These are phyloP conservation scores for Cossypha dichroa DNA, from an alignment of 2,797 vertebrate species.

Conservation along the genomic window DNA sequence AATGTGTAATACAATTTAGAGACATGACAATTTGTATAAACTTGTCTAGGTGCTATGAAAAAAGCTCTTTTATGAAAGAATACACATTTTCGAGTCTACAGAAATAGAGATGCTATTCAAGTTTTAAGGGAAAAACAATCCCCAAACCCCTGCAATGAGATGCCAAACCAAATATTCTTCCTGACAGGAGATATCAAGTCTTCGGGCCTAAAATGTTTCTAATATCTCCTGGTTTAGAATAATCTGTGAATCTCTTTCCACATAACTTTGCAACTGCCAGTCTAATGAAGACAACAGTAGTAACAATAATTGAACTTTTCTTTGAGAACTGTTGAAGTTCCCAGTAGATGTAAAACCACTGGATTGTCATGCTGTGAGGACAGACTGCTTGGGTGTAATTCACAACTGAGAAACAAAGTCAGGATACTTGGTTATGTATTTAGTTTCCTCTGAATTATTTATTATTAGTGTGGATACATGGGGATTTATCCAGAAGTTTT, in stretches of 20 bases:
- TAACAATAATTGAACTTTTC: background rate
- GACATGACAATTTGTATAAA: background rate
- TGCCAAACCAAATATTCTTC: background rate
- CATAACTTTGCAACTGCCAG: background rate
- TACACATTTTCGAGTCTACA: background rate
- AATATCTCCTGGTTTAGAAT: background rate
- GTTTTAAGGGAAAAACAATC: background rate
- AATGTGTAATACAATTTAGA: background rate
- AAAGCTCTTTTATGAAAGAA: background rate
- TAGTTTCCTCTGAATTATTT: background rate
- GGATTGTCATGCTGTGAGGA: background rate
- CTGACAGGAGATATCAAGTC: background rate
- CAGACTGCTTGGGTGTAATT: background rate
- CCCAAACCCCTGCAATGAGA: background rate
- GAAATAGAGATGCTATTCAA: background rate
- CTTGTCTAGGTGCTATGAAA: background rate
- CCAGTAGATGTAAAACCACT: background rate
- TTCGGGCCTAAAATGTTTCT: background rate
- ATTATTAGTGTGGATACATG: fast-evolving
- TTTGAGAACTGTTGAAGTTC: background rate
- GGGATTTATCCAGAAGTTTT: background rate
- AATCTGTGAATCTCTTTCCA: background rate
- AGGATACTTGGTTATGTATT: background rate
- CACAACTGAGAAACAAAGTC: background rate
- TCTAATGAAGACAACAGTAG: background rate